A percentile compares a stretch with the other conserved stretches of the same genome.
phyloP scores from a whole-genome alignment of 2,113 vertebrate genomes.

The Echinops telfairi region DNA sequence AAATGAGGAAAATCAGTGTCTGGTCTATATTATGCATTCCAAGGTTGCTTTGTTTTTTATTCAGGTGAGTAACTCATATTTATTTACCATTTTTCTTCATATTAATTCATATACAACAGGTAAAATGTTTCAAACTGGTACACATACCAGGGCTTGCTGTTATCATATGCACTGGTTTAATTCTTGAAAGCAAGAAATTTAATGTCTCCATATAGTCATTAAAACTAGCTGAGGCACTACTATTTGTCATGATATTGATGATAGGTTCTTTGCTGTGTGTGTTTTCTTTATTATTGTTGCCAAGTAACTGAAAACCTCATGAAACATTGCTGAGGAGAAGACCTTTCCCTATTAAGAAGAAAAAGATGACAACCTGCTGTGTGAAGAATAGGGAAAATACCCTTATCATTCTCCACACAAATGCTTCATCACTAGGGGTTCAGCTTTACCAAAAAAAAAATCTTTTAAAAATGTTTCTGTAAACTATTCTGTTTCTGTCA shows the following conservation, averaged over 20 bases:
- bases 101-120: constrained; percentile 5
- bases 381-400: constrained; percentile 69
- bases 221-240: constrained; percentile 22
- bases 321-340: constrained; percentile 67
- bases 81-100: constrained; percentile 38
- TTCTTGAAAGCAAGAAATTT: constrained; percentile 69
- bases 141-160: neutral
- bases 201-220: constrained; percentile 48
- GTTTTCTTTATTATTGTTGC: constrained; percentile 68
- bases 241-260: constrained; percentile 64
- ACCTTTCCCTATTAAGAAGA: constrained; percentile 69
- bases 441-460: constrained; percentile 52
- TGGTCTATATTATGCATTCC: neutral
- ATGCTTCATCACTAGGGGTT: constrained; percentile 23
- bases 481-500: constrained; percentile 69
- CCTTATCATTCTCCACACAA: constrained; percentile 69
- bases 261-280: constrained; percentile 66
- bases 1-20: constrained; percentile 39
- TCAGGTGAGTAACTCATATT: constrained; percentile 20
- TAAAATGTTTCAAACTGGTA: constrained; percentile 50
- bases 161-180: constrained; percentile 44
- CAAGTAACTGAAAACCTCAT: constrained; percentile 69
- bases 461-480: constrained; percentile 61
- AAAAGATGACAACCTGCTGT: constrained; percentile 56
- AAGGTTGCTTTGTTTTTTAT: constrained; percentile 21